Conservation (phyloP, 2,888 invertebrate species). For the Phlogophora meticulosa region DNA sequence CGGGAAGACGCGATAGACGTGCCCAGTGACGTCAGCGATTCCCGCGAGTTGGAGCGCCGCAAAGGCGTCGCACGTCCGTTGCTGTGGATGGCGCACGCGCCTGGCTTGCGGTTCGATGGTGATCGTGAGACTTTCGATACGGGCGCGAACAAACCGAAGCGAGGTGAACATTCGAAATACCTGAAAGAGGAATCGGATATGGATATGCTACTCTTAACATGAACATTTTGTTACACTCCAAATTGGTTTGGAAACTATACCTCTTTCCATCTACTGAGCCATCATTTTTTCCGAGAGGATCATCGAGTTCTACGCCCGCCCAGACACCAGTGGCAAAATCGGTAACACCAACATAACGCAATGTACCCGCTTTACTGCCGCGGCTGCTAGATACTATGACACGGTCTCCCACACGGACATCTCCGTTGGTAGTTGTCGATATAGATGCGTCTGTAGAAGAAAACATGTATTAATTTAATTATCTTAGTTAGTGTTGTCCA, state of each 20-base stretch:
- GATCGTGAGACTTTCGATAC: constrained; percentile 97
- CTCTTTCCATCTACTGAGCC: constrained; percentile 98
- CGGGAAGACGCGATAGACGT: constrained; percentile 92
- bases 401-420: constrained; percentile 96
- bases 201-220: not conserved
- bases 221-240: not conserved
- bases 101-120: constrained; percentile 93
- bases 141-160: constrained; percentile 98
- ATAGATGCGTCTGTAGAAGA: constrained; percentile 84
- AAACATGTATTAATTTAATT: constrained; percentile 15
- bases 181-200: constrained; percentile 87
- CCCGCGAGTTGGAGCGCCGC: constrained; percentile 95
- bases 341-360: constrained; percentile 96
- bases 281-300: constrained; percentile 98
- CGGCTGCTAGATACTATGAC: constrained; percentile 97
- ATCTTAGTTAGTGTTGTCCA: not conserved
- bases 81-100: constrained; percentile 92
- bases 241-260: constrained; percentile 84
- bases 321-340: constrained; percentile 98
- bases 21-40: constrained; percentile 94
- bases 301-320: constrained; percentile 99
- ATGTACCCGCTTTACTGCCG: constrained; percentile 96
- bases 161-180: constrained; percentile 98
- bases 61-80: constrained; percentile 92
- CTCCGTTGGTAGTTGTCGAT: constrained; percentile 89